Conservation (phyloP, 2,797 vertebrate genomes). For the Pterois miles region DNA sequence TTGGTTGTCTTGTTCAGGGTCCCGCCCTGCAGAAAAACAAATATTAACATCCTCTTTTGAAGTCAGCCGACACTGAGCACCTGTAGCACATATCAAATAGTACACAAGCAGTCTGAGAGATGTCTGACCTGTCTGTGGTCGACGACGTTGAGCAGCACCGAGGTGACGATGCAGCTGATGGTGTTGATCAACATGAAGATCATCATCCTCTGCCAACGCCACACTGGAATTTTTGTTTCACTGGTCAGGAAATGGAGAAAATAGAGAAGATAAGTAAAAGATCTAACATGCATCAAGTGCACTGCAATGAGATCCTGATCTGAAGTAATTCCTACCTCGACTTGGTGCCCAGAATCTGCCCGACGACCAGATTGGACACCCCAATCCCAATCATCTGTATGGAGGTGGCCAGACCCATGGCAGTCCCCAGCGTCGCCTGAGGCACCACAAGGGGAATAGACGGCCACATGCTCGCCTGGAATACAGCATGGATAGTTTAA, state of each 20-base stretch:
- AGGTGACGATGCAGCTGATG: constrained; percentile 80
- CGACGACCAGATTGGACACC: constrained; percentile 86
- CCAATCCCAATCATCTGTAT: constrained; percentile 88
- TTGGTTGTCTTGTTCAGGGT: constrained; percentile 86
- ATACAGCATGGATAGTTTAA: neutral
- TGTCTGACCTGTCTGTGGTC: constrained; percentile 83
- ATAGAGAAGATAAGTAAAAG: neutral
- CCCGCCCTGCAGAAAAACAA: constrained; percentile 76
- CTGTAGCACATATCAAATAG: neutral
- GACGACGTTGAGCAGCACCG: constrained; percentile 81
- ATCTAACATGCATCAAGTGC: neutral
- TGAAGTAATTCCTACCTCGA: constrained; percentile 73
- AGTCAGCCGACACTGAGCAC: neutral
- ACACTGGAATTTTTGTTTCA: constrained; percentile 85
- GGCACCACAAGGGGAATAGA: constrained; percentile 88
- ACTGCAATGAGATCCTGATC: neutral
- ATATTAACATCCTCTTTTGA: neutral
- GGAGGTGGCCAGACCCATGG: constrained; percentile 87
- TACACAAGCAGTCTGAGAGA: neutral
- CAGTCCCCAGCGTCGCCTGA: constrained; percentile 86
- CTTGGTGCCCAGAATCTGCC: constrained; percentile 85
- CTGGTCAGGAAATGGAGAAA: constrained; percentile 52
- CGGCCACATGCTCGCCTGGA: constrained; percentile 88
- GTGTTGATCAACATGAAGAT: constrained; percentile 89
- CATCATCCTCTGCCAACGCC: constrained; percentile 89